A percentile compares a stretch with the other conserved stretches of the same genome.
Evolutionary conservation across 2,888 invertebrate species (phyloP).

Genomic region (Eretmocerus hayati): DNA sequence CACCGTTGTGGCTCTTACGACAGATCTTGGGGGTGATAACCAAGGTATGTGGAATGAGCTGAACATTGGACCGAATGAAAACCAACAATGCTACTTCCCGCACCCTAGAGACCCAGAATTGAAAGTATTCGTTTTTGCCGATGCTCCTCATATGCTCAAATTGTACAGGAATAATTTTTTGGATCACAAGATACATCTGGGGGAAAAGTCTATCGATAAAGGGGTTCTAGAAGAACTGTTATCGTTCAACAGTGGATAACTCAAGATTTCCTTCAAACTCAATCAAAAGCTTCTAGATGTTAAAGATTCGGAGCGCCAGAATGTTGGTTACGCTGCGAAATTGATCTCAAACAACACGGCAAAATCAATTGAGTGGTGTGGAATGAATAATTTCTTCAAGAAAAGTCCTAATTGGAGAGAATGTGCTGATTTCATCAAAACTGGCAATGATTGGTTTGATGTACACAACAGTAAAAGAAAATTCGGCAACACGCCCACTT

Average conservation of each 20-base stretch:
- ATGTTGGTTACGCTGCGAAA: neutral
- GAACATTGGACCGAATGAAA: neutral
- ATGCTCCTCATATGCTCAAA: neutral
- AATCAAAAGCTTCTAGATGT: neutral
- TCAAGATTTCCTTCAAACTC: neutral
- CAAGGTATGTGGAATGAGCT: neutral
- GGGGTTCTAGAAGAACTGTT: neutral
- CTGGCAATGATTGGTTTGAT: slow-evolving; percentile 13
- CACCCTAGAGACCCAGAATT: neutral
- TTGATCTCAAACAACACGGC: neutral
- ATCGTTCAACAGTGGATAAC: neutral
- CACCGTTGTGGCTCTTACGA: slow-evolving; percentile 28
- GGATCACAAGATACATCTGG: neutral
- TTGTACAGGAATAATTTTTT: neutral
- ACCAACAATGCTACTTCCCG: neutral
- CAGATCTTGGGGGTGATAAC: slow-evolving; percentile 27
- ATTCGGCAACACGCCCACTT: neutral
- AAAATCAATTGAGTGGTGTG: neutral
- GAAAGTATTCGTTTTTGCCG: neutral
- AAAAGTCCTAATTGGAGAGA: neutral
- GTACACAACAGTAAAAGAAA: slow-evolving; percentile 1
- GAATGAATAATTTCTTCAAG: neutral
- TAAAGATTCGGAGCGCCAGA: neutral
- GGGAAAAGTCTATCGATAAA: neutral
- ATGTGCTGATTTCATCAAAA: neutral